Evolutionary conservation across 2,888 invertebrate species (phyloP).

Genomic region (Caenorhabditis sp.): DNA sequence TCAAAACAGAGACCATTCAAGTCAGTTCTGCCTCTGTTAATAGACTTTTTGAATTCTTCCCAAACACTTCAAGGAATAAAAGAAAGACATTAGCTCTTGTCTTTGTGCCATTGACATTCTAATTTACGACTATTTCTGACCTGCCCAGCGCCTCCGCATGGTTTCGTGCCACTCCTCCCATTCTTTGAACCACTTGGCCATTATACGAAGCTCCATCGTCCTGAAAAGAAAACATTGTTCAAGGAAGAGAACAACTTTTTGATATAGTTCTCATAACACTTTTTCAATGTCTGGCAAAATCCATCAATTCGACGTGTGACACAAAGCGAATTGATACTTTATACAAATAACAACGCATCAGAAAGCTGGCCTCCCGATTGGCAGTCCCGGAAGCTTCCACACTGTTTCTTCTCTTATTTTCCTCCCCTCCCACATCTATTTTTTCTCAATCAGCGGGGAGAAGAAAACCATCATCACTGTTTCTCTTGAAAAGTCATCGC

Average conservation of each 20-base stretch:
- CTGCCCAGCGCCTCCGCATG: constrained; percentile 90
- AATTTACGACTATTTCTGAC: constrained; percentile 84
- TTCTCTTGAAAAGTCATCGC: constrained; percentile 18
- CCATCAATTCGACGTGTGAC: constrained; percentile 40
- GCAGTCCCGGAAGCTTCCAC: constrained; percentile 54
- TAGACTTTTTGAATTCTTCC: no score
- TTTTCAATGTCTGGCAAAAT: constrained; percentile 9
- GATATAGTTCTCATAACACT: constrained; percentile 19
- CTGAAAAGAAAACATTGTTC: constrained; percentile 84
- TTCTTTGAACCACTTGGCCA: constrained; percentile 87
- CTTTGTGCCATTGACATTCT: not conserved
- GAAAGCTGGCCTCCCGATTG: constrained; percentile 47
- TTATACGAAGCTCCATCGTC: constrained; percentile 90
- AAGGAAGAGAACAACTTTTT: constrained; percentile 1
- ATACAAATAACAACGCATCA: constrained; percentile 59
- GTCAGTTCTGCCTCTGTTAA: no score
- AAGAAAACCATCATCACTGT: constrained; percentile 33
- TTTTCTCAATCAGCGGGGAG: constrained; percentile 5
- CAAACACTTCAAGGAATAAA: not conserved
- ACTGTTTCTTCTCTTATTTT: constrained; percentile 28
- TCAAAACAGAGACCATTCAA: no score
- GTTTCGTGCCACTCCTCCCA: constrained; percentile 95
- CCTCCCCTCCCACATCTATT: constrained; percentile 24
- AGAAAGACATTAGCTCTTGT: not conserved
- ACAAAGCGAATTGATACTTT: constrained; percentile 56